These are phyloP conservation scores for Torymus aiolomorphi DNA, from an alignment of 2,888 invertebrate genomes.

Conservation along the genomic window DNA sequence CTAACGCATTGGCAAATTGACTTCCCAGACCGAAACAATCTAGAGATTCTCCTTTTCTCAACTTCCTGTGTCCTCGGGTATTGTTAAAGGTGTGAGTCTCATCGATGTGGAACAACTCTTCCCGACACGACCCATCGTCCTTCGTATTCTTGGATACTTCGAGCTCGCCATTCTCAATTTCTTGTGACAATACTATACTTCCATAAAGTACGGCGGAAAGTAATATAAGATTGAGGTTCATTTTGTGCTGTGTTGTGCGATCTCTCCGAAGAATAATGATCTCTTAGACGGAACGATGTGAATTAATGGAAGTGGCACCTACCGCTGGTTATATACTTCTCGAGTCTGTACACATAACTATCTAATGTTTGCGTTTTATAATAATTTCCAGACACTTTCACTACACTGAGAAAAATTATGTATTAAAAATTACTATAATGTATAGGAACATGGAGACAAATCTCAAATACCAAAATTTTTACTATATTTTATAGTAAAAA, in stretches of 20 bases:
- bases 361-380: conserved; percentile 21
- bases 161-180: not conserved
- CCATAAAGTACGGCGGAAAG: not conserved
- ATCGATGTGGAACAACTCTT: not conserved
- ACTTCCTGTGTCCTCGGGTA: not conserved
- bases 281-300: too few species aligned
- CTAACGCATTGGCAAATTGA: conserved; percentile 69
- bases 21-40: too few species aligned
- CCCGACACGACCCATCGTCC: not conserved
- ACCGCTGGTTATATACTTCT: conserved; percentile 12
- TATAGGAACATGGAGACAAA: too few species aligned
- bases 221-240: too few species aligned
- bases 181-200: not conserved
- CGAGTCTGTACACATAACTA: conserved; percentile 12
- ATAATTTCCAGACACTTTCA: not conserved
- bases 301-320: not conserved
- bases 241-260: too few species aligned
- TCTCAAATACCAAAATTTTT: too few species aligned
- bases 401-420: too few species aligned
- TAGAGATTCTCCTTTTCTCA: not conserved
- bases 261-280: too few species aligned
- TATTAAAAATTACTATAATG: too few species aligned
- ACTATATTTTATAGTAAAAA: too few species aligned
- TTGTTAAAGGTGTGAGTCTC: conserved; percentile 58
- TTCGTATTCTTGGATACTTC: not conserved